These are phyloP conservation scores for Garrulus glandarius DNA, from an alignment of 2,797 vertebrate genomes.

Conservation along the genomic window DNA sequence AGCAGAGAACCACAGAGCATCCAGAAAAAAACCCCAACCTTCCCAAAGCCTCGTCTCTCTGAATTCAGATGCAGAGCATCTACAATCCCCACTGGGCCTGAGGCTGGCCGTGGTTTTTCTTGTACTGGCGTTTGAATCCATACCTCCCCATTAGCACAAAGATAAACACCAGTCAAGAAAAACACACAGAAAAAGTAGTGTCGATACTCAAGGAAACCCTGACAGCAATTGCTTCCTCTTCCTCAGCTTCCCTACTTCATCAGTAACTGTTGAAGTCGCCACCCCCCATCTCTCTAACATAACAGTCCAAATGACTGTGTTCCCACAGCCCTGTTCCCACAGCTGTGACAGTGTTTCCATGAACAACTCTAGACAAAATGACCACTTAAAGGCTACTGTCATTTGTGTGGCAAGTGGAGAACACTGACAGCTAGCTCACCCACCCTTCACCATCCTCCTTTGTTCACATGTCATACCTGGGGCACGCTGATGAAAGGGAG, in stretches of 20 bases:
- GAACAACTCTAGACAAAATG: background rate
- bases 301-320: background rate
- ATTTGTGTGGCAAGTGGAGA: background rate
- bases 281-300: background rate
- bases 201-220: background rate
- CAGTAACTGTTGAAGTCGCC: background rate
- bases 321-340: background rate
- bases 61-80: background rate
- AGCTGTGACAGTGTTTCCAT: background rate
- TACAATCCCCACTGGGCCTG: background rate
- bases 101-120: background rate
- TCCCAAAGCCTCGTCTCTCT: background rate
- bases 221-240: background rate
- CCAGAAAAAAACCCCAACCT: rapidly evolving
- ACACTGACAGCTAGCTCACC: background rate
- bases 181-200: background rate
- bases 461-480: background rate
- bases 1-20: background rate
- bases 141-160: background rate
- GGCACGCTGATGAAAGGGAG: background rate
- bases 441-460: background rate
- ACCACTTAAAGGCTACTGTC: background rate
- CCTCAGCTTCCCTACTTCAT: background rate
- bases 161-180: background rate
- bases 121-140: background rate